Evolutionary conservation across 2,888 invertebrate genomes (phyloP).

Genomic region (Temnothorax ravouxi): DNA sequence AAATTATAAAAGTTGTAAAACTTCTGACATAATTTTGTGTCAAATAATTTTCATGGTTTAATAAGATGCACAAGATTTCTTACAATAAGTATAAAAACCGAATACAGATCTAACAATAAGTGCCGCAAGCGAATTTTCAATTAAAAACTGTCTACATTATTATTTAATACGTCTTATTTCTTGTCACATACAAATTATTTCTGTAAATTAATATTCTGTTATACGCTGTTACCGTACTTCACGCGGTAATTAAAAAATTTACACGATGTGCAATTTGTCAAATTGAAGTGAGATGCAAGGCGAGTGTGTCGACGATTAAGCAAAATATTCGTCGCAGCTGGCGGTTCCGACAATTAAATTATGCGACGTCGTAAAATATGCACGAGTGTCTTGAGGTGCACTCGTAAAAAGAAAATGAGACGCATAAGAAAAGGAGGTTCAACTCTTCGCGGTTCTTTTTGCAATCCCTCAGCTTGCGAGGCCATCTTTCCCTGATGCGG

Average conservation of each 20-base stretch:
- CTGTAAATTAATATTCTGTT: background rate
- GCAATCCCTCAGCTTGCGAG: background rate
- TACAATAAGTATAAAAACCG: background rate
- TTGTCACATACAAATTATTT: background rate
- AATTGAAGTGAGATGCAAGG: background rate
- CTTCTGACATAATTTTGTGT: background rate
- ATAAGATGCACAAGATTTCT: background rate
- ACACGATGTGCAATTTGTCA: background rate
- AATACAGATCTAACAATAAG: background rate
- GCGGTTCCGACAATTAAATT: slow-evolving; percentile 34
- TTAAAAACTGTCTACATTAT: background rate
- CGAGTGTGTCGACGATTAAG: background rate
- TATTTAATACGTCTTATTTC: background rate
- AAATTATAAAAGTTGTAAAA: background rate
- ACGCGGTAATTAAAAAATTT: slow-evolving; percentile 1
- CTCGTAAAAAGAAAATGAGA: slow-evolving; percentile 35
- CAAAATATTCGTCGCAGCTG: background rate
- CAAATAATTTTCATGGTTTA: background rate
- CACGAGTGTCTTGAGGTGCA: slow-evolving; percentile 12
- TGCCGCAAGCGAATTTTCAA: background rate
- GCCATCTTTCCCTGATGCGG: background rate
- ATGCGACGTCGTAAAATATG: slow-evolving; percentile 20
- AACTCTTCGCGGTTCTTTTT: background rate
- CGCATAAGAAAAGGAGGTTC: background rate
- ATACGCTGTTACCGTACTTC: background rate